Conservation (phyloP, 1,140 invertebrate species). For the Anastatus disparis region DNA sequence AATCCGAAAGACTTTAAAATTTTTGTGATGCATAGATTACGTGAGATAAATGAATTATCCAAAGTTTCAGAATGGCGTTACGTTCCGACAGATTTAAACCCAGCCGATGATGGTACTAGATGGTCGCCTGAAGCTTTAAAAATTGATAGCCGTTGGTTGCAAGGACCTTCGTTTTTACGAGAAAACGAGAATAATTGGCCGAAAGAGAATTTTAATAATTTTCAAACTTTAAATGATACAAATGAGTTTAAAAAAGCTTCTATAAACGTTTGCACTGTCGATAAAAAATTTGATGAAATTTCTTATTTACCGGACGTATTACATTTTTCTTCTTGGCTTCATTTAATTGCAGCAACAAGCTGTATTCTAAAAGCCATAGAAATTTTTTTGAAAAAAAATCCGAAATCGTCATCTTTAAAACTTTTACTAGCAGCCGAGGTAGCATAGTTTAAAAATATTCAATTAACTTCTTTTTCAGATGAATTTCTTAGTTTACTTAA, state of each 20-base stretch:
- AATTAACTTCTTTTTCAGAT: neutral
- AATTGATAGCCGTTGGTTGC: constrained; percentile 36
- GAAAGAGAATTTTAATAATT: neutral
- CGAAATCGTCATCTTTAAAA: neutral
- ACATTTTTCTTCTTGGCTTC: neutral
- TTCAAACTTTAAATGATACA: neutral
- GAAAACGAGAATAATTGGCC: neutral
- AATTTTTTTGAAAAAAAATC: neutral
- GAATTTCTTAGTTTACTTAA: neutral
- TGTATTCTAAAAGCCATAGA: neutral
- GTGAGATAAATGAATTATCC: constrained; percentile 54
- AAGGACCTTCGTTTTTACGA: constrained; percentile 40
- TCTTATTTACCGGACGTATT: neutral
- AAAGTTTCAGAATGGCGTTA: constrained; percentile 42
- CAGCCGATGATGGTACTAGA: constrained; percentile 46
- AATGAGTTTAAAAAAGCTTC: neutral
- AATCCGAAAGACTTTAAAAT: constrained; percentile 49
- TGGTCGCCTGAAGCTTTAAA: neutral
- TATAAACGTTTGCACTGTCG: too few relatives aligned
- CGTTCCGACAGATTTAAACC: constrained; percentile 47
- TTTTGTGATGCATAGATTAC: constrained; percentile 60
- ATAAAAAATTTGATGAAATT: neutral
- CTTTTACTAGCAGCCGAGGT: neutral
- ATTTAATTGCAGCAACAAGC: neutral
- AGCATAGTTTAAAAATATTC: neutral